phyloP scores from a whole-genome alignment of 2,888 invertebrate genomes.

The Sphaerophoria rueppellii region DNA sequence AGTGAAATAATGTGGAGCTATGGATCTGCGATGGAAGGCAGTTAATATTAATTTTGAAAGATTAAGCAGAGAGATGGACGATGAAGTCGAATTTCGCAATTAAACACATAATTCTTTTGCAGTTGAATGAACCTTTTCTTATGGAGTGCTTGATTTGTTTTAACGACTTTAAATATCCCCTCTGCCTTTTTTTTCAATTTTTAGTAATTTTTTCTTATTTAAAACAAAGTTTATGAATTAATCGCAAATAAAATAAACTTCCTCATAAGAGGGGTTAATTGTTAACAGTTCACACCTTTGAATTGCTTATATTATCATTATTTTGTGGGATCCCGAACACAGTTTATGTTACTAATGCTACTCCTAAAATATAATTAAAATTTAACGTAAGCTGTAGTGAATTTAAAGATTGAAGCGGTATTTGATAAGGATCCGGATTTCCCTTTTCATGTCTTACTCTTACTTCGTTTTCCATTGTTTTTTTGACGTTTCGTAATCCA shows the following conservation, averaged over 20 bases:
- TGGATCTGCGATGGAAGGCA: background rate
- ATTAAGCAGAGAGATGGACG: slow-evolving; percentile 2
- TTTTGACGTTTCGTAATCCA: too few relatives aligned
- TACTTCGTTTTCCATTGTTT: too few relatives aligned
- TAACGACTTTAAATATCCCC: background rate
- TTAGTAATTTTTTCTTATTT: background rate
- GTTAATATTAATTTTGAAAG: slow-evolving; percentile 8
- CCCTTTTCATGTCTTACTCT: too few relatives aligned
- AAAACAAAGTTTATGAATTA: background rate
- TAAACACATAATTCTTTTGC: background rate
- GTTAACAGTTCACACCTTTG: too few relatives aligned
- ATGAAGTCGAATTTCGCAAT: background rate
- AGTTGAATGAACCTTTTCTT: slow-evolving; percentile 29
- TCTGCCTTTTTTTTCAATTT: background rate
- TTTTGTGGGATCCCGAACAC: too few relatives aligned
- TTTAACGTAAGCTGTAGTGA: too few relatives aligned
- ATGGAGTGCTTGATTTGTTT: background rate
- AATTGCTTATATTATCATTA: too few relatives aligned
- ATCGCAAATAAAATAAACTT: background rate
- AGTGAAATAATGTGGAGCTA: slow-evolving; percentile 35
- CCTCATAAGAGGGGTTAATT: background rate
- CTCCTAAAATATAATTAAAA: too few relatives aligned
- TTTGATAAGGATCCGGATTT: too few relatives aligned
- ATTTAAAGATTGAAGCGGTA: too few relatives aligned
- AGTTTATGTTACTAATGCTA: too few relatives aligned